Evolutionary conservation across 2,797 vertebrate genomes (phyloP), one percentile per base, ranked within the genome.

Genomic region (Spea hammondii): DNA sequence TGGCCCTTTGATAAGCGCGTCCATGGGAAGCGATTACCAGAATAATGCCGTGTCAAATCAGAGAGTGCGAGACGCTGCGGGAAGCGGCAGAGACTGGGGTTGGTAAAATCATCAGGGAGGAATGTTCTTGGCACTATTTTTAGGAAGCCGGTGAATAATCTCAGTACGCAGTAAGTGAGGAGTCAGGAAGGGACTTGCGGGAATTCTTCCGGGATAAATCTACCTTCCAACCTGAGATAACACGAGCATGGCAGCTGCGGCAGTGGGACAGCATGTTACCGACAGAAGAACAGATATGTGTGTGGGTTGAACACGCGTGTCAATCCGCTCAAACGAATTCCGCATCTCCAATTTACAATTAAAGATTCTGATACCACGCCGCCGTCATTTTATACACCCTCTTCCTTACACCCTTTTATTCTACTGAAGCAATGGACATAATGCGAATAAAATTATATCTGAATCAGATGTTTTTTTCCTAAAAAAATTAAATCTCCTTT

Each of bases 71-170:
- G n/a, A 10, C 50, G 50, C 17, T 12, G 53, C 65, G 60, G 54
- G 65, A 76, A 46, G 46, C 45, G 8, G 55, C 50, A 60, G 3
- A 60, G 54, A 49, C 70, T 5, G 11, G 5, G 55, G 17, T 8
- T 60, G 70, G 14, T 4, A n/a, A 60, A 14, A 62, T 62, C 55
- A 72, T 49, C 46, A 62, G 10, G 12, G 12, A 72, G 65, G 65
- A 76, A 76, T 76, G 46, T 69, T 48, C 8, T 5, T 44, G 12
- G 10, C 45, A 48, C 54, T 69, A 59, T 76, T 69, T 65, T 59
- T 59, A 60, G 11, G 44, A 14, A 68, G 46, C 53, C 6, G 7
- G 55, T 17, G 54, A 71, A 46, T 32, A 46, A 17, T 12, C 12
- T 7, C 45, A 11, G 4, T 54, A 57, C 14, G 46, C 45, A n/a